phyloP scores from a whole-genome alignment of 2,797 vertebrate genomes.

The Onychomys leucogaster region DNA sequence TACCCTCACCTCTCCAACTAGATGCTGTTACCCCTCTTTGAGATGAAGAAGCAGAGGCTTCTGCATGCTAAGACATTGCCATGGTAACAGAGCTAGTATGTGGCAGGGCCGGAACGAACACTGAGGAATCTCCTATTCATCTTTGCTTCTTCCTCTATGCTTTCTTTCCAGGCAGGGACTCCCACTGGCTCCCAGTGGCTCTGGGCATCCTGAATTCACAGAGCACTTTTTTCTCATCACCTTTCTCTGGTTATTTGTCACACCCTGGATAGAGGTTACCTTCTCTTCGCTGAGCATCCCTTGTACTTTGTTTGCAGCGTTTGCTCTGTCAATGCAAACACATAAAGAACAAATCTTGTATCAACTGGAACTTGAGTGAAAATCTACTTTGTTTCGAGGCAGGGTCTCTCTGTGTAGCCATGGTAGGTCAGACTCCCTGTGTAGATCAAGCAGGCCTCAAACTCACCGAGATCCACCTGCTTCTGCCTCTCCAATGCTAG shows the following conservation, averaged over 20 bases:
- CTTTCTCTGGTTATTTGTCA: not conserved
- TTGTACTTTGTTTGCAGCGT: not conserved
- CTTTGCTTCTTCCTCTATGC: not conserved
- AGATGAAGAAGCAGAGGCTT: not conserved
- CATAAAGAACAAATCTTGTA: not conserved
- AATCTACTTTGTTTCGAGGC: not conserved
- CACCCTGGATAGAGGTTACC: not conserved
- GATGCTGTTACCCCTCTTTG: not conserved
- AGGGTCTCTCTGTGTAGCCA: not conserved
- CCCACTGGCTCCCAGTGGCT: not conserved
- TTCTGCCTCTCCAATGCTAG: not conserved
- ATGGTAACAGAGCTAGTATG: not conserved
- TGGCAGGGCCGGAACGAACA: not conserved
- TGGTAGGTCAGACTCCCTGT: not conserved
- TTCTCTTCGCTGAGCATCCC: not conserved
- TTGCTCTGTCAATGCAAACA: not conserved
- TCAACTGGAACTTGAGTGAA: not conserved
- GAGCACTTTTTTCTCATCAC: not conserved
- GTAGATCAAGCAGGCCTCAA: not conserved
- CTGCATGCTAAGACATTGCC: not conserved
- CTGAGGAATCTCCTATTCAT: not conserved
- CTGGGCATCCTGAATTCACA: not conserved
- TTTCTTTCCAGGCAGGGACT: not conserved
- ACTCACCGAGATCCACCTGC: not conserved
- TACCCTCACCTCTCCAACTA: not conserved